Conservation (phyloP, 2,888 invertebrate species). For the Cheilosia vernalis region DNA sequence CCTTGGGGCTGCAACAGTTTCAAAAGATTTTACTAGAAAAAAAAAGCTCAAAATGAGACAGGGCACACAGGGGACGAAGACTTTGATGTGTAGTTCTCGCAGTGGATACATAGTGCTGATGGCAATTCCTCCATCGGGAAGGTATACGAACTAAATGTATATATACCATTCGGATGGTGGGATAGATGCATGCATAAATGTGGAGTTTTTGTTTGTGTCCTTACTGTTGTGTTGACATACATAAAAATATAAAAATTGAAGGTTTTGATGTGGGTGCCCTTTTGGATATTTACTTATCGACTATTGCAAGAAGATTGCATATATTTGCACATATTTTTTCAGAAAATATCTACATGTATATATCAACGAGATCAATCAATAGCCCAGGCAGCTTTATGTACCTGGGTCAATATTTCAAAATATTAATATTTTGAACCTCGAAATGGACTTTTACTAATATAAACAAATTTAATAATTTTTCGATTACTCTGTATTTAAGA, state of each 20-base stretch:
- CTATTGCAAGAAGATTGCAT: too few species aligned
- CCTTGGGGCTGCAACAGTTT: conserved; percentile 65
- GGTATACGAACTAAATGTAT: conserved; percentile 53
- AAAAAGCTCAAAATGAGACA: conserved; percentile 34
- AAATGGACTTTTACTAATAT: too few species aligned
- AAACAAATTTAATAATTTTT: too few species aligned
- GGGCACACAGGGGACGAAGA: conserved; percentile 45
- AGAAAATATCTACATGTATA: too few species aligned
- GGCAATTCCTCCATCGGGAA: conserved; percentile 44
- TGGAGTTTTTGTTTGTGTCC: background rate
- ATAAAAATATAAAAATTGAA: background rate
- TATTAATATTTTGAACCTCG: too few species aligned
- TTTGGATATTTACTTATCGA: conserved; percentile 27
- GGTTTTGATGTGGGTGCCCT: background rate
- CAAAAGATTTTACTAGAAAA: conserved; percentile 44
- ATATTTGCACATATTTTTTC: too few species aligned
- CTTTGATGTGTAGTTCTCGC: conserved; percentile 37
- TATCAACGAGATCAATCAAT: too few species aligned
- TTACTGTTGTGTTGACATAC: background rate
- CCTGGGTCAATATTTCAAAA: too few species aligned
- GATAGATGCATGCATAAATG: conserved; percentile 17
- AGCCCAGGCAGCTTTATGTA: too few species aligned
- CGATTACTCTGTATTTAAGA: too few species aligned
- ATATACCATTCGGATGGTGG: conserved; percentile 16
- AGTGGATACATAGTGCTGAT: conserved; percentile 47